Percentiles rank a stretch among this genome's conserved stretches.
Evolutionary conservation across 2,797 vertebrate genomes (phyloP).

Genomic region (Sebastes baramenuke): DNA sequence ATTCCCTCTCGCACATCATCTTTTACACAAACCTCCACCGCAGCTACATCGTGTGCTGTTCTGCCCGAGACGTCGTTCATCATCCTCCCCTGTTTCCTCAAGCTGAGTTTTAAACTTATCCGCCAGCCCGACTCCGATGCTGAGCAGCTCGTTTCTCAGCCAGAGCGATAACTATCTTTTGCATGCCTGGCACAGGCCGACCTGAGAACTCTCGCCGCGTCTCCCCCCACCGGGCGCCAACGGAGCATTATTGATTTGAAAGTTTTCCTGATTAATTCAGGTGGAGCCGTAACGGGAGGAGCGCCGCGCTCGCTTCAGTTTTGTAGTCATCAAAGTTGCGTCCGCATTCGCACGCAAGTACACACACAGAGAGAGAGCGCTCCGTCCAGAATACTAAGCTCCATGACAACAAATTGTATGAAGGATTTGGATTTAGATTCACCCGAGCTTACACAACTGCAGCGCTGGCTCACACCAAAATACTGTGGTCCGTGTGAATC

Average conservation of each 20-base stretch:
- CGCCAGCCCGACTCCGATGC: constrained; percentile 25
- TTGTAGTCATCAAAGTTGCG: constrained; percentile 9
- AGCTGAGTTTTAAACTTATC: constrained; percentile 63
- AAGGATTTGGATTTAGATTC: constrained; percentile 62
- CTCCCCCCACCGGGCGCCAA: background rate
- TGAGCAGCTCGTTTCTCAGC: constrained; percentile 64
- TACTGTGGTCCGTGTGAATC: constrained; percentile 35
- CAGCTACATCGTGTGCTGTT: constrained; percentile 19
- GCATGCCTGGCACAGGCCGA: constrained; percentile 15
- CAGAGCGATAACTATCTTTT: constrained; percentile 68
- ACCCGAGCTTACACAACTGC: constrained; percentile 38
- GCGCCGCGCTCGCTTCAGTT: background rate
- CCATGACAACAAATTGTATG: constrained; percentile 57
- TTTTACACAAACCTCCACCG: constrained; percentile 37
- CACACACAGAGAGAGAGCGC: background rate
- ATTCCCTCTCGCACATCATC: constrained; percentile 20
- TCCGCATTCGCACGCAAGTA: background rate
- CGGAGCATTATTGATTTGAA: constrained; percentile 43
- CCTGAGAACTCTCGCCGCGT: constrained; percentile 8
- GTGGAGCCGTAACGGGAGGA: constrained; percentile 5
- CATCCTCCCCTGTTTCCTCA: constrained; percentile 56
- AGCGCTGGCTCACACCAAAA: constrained; percentile 40
- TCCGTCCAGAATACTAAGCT: constrained; percentile 50
- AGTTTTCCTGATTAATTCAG: constrained; percentile 52
- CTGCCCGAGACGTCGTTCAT: constrained; percentile 56